Percentiles rank a stretch among this genome's conserved stretches.
Conservation (phyloP, 2,113 vertebrate genomes). For the Calidris pugnax region DNA sequence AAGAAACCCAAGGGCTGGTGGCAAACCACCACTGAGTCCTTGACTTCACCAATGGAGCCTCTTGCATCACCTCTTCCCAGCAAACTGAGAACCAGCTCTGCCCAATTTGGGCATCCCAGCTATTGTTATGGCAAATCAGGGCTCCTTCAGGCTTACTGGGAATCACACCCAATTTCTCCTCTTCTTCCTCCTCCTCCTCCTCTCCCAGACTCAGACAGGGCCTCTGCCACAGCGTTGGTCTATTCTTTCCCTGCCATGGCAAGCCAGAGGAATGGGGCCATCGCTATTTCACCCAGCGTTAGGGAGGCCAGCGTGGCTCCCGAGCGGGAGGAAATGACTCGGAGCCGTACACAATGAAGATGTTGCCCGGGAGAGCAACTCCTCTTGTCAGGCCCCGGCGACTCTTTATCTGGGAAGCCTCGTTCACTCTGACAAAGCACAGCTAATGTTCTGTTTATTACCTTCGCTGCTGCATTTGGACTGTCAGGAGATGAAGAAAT, state of each 20-base stretch:
- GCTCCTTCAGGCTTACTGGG: not conserved
- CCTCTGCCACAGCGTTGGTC: fast-evolving
- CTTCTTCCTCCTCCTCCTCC: not conserved
- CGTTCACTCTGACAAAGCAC: constrained; percentile 49
- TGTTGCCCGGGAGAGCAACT: constrained; percentile 34
- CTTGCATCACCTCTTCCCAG: not conserved
- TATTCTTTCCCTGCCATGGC: not conserved
- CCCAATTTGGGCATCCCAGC: not conserved
- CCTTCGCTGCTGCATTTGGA: not conserved
- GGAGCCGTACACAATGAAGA: not conserved
- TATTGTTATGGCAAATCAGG: fast-evolving
- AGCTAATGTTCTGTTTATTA: constrained; percentile 59
- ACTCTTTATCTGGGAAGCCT: constrained; percentile 31
- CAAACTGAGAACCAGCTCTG: not conserved
- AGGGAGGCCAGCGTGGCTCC: fast-evolving
- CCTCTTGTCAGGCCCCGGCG: not conserved
- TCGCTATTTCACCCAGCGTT: fast-evolving
- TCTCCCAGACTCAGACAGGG: not conserved
- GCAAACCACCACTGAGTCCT: not conserved
- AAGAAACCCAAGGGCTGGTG: not conserved
- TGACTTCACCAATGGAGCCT: not conserved
- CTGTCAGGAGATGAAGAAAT: constrained; percentile 63
- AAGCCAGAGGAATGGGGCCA: not conserved
- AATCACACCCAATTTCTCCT: not conserved
- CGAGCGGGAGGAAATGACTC: not conserved